These are phyloP conservation scores for Tamias sibiricus DNA, from an alignment of 2,113 vertebrate species.

Conservation along the genomic window DNA sequence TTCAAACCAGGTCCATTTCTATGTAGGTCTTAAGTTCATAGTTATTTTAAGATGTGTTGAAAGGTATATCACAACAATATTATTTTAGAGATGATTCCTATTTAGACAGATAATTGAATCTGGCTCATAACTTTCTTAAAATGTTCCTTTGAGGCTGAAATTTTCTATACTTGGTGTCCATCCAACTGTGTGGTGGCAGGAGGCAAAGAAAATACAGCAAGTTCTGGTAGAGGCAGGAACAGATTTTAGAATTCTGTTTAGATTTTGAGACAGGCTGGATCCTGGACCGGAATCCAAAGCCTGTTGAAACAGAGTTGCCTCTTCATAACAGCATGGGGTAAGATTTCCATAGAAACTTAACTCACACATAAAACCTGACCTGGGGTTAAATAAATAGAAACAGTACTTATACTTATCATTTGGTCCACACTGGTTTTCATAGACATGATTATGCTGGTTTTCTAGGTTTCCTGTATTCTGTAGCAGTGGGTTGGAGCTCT, in stretches of 20 bases:
- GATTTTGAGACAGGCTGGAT: slow-evolving; percentile 81
- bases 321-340: slow-evolving; percentile 68
- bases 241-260: slow-evolving; percentile 83
- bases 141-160: slow-evolving; percentile 79
- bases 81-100: slow-evolving; percentile 67
- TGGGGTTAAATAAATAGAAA: slow-evolving; percentile 43
- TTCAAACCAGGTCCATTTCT: slow-evolving; percentile 18
- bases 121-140: slow-evolving; percentile 78
- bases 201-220: slow-evolving; percentile 83
- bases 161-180: slow-evolving; percentile 83
- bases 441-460: background rate
- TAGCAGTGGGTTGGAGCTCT: background rate
- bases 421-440: background rate
- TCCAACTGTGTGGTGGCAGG: slow-evolving; percentile 82
- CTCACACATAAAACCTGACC: slow-evolving; percentile 74
- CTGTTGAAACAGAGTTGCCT: slow-evolving; percentile 78
- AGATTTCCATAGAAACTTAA: slow-evolving; percentile 80
- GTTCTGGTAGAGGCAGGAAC: slow-evolving; percentile 80
- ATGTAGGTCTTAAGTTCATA: background rate
- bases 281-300: slow-evolving; percentile 80
- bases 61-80: slow-evolving; percentile 54
- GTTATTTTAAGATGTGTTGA: slow-evolving; percentile 19
- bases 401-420: background rate
- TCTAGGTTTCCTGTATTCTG: background rate
- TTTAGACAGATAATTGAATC: slow-evolving; percentile 73